Evolutionary conservation across 2,797 vertebrate species (phyloP).

Genomic region (Anomalospiza imberbis): DNA sequence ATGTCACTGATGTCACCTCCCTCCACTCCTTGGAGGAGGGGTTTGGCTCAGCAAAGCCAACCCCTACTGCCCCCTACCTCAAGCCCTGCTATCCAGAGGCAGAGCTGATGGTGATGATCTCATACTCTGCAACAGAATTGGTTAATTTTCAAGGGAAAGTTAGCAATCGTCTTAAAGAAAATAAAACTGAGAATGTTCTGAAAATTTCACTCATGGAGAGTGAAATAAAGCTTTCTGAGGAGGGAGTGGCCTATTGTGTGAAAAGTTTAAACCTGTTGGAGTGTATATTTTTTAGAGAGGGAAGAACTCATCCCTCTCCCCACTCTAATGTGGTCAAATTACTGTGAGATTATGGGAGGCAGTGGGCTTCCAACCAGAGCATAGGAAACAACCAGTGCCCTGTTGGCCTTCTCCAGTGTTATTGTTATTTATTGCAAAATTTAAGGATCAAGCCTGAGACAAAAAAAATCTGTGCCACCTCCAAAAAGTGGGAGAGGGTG

Average conservation of each 20-base stretch:
- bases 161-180: not conserved
- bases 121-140: not conserved
- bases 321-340: not conserved
- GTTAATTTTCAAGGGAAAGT: not conserved
- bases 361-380: not conserved
- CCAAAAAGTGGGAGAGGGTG: not conserved
- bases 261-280: not conserved
- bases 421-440: not conserved
- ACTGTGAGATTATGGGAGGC: not conserved
- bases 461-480: not conserved
- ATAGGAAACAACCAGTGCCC: not conserved
- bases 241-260: not conserved
- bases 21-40: not conserved
- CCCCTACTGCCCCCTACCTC: accelerated
- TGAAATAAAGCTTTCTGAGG: not conserved
- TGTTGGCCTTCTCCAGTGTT: not conserved
- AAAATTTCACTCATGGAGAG: not conserved
- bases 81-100: not conserved
- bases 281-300: not conserved
- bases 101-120: not conserved
- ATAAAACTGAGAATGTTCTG: not conserved
- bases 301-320: not conserved
- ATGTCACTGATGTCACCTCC: not conserved
- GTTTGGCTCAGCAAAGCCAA: not conserved
- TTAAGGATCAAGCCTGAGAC: not conserved